A percentile compares a stretch with the other conserved stretches of the same genome.
Evolutionary conservation across 2,113 vertebrate genomes (phyloP).

Genomic region (Lagopus leucura): DNA sequence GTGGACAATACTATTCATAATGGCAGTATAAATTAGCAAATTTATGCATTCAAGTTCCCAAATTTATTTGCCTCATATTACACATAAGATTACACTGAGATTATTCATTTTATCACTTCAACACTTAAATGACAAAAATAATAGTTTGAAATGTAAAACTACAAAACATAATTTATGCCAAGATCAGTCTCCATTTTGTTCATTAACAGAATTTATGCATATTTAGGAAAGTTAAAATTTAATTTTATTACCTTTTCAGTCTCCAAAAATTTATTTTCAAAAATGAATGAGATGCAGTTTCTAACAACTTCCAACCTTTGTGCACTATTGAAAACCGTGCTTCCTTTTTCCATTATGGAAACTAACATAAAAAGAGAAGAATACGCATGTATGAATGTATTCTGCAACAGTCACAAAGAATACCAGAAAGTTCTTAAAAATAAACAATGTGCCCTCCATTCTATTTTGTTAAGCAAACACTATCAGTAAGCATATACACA

Average conservation of each 20-base stretch:
- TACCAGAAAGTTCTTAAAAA: neutral
- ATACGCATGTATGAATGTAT: conserved; percentile 39
- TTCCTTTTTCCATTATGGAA: conserved; percentile 90
- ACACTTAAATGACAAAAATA: conserved; percentile 36
- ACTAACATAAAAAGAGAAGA: conserved; percentile 78
- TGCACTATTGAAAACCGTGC: conserved; percentile 95
- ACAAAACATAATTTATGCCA: neutral
- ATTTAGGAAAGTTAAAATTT: conserved; percentile 6
- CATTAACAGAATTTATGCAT: conserved; percentile 21
- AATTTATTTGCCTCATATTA: neutral
- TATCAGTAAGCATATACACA: neutral
- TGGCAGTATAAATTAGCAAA: neutral
- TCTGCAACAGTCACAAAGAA: conserved; percentile 23
- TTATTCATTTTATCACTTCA: neutral
- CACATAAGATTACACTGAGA: neutral
- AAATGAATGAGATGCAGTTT: conserved; percentile 94
- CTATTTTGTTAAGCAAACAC: neutral
- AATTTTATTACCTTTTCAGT: conserved; percentile 92
- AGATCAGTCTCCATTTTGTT: neutral
- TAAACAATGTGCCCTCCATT: neutral
- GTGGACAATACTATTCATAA: neutral
- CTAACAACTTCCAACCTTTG: conserved; percentile 96
- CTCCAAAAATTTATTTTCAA: conserved; percentile 96
- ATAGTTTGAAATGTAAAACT: conserved; percentile 4
- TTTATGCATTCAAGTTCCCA: neutral